Evolutionary conservation across 2,113 vertebrate genomes (phyloP).

Genomic region (Archocentrus centrarchus): DNA sequence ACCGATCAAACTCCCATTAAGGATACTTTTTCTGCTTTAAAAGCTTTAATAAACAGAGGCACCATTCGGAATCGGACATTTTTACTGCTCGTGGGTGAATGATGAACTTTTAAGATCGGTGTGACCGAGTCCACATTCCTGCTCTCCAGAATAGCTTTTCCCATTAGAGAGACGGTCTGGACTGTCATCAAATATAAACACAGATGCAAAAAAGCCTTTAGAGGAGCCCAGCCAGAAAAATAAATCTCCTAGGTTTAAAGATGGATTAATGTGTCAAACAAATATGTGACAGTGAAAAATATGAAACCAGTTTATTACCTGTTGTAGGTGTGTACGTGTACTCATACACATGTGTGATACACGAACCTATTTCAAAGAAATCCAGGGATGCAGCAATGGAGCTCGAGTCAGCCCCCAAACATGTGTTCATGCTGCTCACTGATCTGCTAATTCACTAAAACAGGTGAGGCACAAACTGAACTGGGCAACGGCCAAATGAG

Average conservation of each 20-base stretch:
- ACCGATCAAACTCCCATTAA: conserved; percentile 25
- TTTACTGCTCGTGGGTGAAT: conserved; percentile 7
- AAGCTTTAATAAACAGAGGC: conserved; percentile 27
- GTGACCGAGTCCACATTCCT: conserved; percentile 49
- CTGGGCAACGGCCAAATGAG: background rate
- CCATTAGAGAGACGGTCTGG: conserved; percentile 58
- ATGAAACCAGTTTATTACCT: background rate
- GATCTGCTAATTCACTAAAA: conserved; percentile 25
- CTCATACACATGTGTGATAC: background rate
- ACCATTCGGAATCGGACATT: background rate
- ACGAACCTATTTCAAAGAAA: background rate
- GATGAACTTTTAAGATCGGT: conserved; percentile 23
- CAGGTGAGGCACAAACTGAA: conserved; percentile 10
- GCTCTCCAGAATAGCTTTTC: conserved; percentile 62
- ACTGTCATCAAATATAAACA: conserved; percentile 47
- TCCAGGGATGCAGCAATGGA: background rate
- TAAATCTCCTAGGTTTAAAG: background rate
- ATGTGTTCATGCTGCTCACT: conserved; percentile 22
- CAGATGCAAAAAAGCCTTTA: background rate
- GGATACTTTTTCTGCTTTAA: conserved; percentile 47
- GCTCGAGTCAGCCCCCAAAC: background rate
- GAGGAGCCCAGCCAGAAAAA: background rate
- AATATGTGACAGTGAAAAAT: background rate
- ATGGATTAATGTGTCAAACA: conserved; percentile 1
- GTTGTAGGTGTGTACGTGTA: background rate